Conservation (phyloP, 1,140 invertebrate species). For the Brachionus asplanchnoidis region DNA sequence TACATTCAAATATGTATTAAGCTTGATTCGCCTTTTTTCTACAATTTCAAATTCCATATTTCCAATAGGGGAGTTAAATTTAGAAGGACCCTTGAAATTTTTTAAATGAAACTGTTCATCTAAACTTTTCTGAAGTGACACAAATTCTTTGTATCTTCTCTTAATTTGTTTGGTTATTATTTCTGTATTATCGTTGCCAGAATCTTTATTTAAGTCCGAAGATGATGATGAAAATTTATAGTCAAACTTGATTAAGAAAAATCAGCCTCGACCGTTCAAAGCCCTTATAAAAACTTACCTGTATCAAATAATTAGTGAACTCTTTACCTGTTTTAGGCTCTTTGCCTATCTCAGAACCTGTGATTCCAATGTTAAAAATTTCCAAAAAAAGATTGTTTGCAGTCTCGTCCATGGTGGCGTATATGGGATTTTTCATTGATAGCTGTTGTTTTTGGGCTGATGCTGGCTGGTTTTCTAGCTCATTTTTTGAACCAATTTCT, state of each 20-base stretch:
- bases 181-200: not conserved
- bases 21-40: not conserved
- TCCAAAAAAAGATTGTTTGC: not conserved
- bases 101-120: slow-evolving; percentile 28
- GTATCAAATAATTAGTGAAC: slow-evolving; percentile 12
- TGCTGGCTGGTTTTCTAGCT: not conserved
- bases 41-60: slow-evolving; percentile 39
- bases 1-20: slow-evolving; percentile 30
- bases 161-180: slow-evolving; percentile 2
- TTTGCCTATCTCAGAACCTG: not conserved
- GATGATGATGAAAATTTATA: not conserved
- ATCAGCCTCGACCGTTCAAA: no score
- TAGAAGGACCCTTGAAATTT: slow-evolving; percentile 27
- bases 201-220: not conserved
- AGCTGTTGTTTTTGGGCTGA: not conserved
- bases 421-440: not conserved
- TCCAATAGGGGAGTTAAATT: slow-evolving; percentile 35
- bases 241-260: not conserved
- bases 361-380: slow-evolving; percentile 1
- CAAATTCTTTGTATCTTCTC: slow-evolving; percentile 28
- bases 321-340: slow-evolving; percentile 21
- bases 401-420: no score
- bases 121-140: not conserved
- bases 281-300: not conserved
- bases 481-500: not conserved